Evolutionary conservation across 2,797 vertebrate species (phyloP).

Genomic region (Ctenopoma kingsleyae): DNA sequence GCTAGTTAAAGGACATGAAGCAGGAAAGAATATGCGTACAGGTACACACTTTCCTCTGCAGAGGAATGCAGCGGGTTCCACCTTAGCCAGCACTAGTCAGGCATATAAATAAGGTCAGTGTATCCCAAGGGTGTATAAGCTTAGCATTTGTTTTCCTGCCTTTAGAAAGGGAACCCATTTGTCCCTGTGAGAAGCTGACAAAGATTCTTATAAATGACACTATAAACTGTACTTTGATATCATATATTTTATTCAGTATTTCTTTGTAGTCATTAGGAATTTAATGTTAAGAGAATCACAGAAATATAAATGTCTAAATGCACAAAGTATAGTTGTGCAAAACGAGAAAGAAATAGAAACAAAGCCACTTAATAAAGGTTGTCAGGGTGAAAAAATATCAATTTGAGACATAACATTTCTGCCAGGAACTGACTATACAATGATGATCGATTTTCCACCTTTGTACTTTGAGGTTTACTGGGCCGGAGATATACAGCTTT

Average conservation of each 20-base stretch:
- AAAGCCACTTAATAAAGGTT: slow-evolving; percentile 2
- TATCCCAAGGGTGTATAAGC: slow-evolving; percentile 55
- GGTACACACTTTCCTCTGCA: slow-evolving; percentile 24
- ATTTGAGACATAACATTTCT: slow-evolving; percentile 2
- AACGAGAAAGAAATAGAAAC: neutral
- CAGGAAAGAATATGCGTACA: slow-evolving; percentile 15
- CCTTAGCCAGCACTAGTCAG: slow-evolving; percentile 45
- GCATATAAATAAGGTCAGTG: slow-evolving; percentile 66
- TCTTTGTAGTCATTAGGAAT: slow-evolving; percentile 18
- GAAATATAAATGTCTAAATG: neutral
- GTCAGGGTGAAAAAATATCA: neutral
- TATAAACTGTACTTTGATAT: slow-evolving; percentile 22
- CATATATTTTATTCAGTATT: slow-evolving; percentile 35
- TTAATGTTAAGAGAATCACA: neutral
- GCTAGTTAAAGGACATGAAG: slow-evolving; percentile 25
- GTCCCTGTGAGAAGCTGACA: slow-evolving; percentile 54
- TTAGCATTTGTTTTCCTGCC: slow-evolving; percentile 55
- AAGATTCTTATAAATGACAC: slow-evolving; percentile 50
- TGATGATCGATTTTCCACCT: neutral
- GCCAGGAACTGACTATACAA: neutral
- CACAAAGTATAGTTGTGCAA: neutral
- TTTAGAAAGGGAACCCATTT: slow-evolving; percentile 61
- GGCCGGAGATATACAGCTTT: slow-evolving; percentile 77
- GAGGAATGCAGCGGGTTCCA: slow-evolving; percentile 52
- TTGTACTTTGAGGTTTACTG: slow-evolving; percentile 2